Base-by-base conservation (phyloP, 64 coral and sea anemone species). In the Astreopora myriophthalma region DNA sequence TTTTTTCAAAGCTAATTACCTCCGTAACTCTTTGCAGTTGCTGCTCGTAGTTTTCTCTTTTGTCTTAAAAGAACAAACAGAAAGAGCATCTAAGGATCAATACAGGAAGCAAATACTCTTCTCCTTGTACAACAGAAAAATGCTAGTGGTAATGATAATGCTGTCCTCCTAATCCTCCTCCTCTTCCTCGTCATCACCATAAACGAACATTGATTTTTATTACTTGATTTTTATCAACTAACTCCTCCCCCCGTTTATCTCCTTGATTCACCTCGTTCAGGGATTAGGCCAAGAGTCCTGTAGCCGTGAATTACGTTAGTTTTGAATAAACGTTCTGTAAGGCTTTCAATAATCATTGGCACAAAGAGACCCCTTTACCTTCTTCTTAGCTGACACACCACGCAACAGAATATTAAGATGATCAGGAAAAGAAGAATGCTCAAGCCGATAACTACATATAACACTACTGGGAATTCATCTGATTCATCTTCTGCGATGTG, bases 341-440 rank as follows among this genome's bases (percentile, higher is more conserved):
- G 40, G 11, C 52, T 58, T 0, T 0, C 62, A 75, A 75, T 8
- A 44, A 24, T 23, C 12, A 14, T 34, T 44, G 17, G 72, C 11
- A 8, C n/a, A 16, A n/a, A 6, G 27, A 48, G 20, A 1, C n/a
- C 2, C 51, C 5, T 52, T 66, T 75, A 97, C 95, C 95, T 85
- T 51, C 75, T 97, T 4, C 95, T 92, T 11, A 97, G 88, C 75
- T 85, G 79, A 44, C 79, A 90, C 2, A 97, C 49, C 11, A 97
- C 87, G 42, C 86, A 97, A 8, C 92, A 94, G 75, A 94, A 97
- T 6, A 97, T 87, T 8, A 93, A 48, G n/a, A 97, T 94, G 29
- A 97, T 30, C 6, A 94, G 12, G 1, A 94, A 38, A 6, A 97
- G 55, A 13, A 97, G 87, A 32, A 97, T 34, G 3, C 71, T 80